Percentiles rank a stretch among this genome's conserved stretches.
Conservation (phyloP, 1,140 invertebrate genomes). For the Rhopalosiphum padi region DNA sequence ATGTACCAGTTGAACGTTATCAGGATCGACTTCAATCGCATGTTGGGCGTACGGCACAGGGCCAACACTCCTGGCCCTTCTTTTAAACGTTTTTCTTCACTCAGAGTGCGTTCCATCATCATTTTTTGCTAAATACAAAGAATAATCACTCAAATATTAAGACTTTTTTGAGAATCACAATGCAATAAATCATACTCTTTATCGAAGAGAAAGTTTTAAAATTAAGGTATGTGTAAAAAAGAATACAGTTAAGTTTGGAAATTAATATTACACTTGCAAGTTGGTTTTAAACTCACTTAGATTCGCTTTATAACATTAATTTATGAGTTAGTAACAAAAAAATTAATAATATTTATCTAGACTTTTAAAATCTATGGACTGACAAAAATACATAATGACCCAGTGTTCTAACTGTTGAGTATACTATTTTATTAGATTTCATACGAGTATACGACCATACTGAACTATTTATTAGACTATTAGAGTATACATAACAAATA, state of each 20-base stretch:
- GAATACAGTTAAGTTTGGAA: not conserved
- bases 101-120: conserved; percentile 71
- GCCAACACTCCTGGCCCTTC: conserved; percentile 73
- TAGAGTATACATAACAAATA: too few species aligned
- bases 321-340: too few species aligned
- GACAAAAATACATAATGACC: too few species aligned
- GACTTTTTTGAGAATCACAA: not conserved
- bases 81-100: conserved; percentile 70
- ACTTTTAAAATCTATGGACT: too few species aligned
- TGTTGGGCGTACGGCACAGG: conserved; percentile 83
- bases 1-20: conserved; percentile 70
- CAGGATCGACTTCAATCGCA: conserved; percentile 74
- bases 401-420: too few species aligned
- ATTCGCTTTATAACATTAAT: not conserved
- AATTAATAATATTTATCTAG: too few species aligned
- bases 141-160: not conserved
- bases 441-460: too few species aligned
- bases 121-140: conserved; percentile 69
- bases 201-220: not conserved
- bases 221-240: not conserved
- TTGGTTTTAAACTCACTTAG: not conserved
- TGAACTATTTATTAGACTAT: too few species aligned
- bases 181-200: not conserved
- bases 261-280: not conserved
- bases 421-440: too few species aligned